Evolutionary conservation across 1,140 invertebrate species (phyloP), one percentile per base, ranked within the genome.

Genomic region (Heliconius hewitsoni): DNA sequence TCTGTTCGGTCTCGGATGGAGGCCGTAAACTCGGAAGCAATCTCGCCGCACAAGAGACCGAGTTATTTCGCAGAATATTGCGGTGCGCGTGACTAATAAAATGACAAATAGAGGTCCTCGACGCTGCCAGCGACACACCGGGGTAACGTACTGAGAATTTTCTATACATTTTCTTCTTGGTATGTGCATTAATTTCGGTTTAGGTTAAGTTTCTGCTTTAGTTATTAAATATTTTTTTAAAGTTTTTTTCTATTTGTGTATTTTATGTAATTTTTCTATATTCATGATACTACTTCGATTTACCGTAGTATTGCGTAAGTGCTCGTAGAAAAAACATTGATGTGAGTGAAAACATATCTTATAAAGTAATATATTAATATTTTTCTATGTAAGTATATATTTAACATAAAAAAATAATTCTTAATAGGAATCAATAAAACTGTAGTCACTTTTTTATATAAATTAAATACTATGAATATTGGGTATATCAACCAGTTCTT

Each of bases 51-150:
- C 85, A 87, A 81, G 86, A 89, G 81, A 83, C 89, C 83, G 86
- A 91, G 90, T 93, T 93, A 94, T 92, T 93, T 90, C 87, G 84
- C 88, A 89, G 91, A 92, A 93, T 93, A 93, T 94, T 93, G 91
- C 89, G 85, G 86, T 86, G 79, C 87, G 87, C 87, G 89, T 88
- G 87, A 90, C 91, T 93, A 93, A 93, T 92, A 93, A 93, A 93
- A 93, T 93, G 92, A 93, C 91, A 92, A 92, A 92, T 93, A 90
- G 89, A 85, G 85, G 84, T 85, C 82, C 82, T 55, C 74, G 30
- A 70, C 73, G 72, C 76, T 46, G 50, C 55, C 39, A 74, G 60
- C 30, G 74, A 74, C 74, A 82, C 79, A 74, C 46, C 13, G 71
- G 70, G 30, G 30, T 39, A 72, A n/a, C 8, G 19, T 72, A 23